Evolutionary conservation across 2,113 vertebrate genomes (phyloP).

Genomic region (Corvus cornix): DNA sequence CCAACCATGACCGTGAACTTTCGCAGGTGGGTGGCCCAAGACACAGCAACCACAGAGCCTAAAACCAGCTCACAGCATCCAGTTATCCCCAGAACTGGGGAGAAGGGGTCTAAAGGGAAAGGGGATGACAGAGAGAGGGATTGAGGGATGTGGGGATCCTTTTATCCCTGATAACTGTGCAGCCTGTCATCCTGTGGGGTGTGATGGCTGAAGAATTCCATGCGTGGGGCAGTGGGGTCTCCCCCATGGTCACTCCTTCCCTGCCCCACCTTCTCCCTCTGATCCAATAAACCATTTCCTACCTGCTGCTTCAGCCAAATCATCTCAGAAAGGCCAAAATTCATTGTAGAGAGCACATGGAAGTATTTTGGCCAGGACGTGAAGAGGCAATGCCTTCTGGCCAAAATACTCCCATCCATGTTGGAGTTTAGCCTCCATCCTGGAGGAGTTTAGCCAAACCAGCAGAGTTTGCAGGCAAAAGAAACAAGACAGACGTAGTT

Average conservation of each 20-base stretch:
- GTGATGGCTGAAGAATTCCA: not conserved
- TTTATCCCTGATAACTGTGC: not conserved
- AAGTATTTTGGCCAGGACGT: not conserved
- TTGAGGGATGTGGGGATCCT: accelerated
- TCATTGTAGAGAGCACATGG: not conserved
- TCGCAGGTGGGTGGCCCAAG: not conserved
- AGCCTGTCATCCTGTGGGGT: not conserved
- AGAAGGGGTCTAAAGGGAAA: not conserved
- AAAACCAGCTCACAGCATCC: not conserved
- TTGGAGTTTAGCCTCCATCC: not conserved
- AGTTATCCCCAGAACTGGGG: not conserved
- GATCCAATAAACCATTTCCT: not conserved
- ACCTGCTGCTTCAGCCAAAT: not conserved
- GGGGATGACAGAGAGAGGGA: not conserved
- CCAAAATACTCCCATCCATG: not conserved
- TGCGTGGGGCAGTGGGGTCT: not conserved
- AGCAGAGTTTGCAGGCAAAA: not conserved
- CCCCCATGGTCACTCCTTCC: not conserved
- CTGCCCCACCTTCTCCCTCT: not conserved
- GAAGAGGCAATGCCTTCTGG: not conserved
- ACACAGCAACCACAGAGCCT: not conserved
- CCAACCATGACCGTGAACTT: accelerated
- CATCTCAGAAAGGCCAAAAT: not conserved
- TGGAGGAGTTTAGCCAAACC: not conserved
- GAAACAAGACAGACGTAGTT: conserved; percentile 16